Evolutionary conservation across 2,888 invertebrate species (phyloP).

Genomic region (Dynastes hyllus): DNA sequence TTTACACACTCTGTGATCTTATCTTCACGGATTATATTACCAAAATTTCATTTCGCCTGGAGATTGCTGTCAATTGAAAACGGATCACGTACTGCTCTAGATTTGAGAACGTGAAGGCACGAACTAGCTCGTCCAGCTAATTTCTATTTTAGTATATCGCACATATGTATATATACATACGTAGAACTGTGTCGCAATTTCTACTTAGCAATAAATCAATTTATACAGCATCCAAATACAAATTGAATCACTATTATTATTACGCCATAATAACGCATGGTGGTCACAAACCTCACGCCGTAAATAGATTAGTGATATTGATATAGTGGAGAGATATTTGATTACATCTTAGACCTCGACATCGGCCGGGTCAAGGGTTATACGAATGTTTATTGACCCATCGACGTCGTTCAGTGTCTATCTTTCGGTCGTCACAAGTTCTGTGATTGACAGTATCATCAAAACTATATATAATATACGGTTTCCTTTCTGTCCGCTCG

Average conservation of each 20-base stretch:
- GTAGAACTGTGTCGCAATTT: neutral
- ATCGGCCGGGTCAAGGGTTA: constrained; percentile 46
- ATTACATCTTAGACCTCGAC: constrained; percentile 48
- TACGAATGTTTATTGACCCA: constrained; percentile 44
- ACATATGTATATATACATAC: neutral
- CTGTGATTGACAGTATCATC: constrained; percentile 36
- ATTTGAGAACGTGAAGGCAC: no score
- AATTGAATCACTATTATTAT: constrained; percentile 27
- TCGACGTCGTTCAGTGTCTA: constrained; percentile 33
- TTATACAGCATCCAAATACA: constrained; percentile 8
- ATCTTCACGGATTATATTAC: no score
- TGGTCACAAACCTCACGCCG: constrained; percentile 32
- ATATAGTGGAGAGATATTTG: constrained; percentile 46
- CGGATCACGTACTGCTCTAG: no score
- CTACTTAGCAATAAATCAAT: constrained; percentile 9
- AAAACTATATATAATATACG: constrained; percentile 3
- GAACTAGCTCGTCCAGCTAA: neutral
- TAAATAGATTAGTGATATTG: constrained; percentile 52
- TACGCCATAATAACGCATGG: constrained; percentile 9
- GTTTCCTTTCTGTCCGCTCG: neutral
- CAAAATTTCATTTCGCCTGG: no score
- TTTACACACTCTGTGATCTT: no score
- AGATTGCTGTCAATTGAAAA: no score
- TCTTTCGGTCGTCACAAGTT: constrained; percentile 32
- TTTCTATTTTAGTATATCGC: neutral